Evolutionary conservation across 2,113 vertebrate species (phyloP).

Genomic region (Cephalophus harveyi): DNA sequence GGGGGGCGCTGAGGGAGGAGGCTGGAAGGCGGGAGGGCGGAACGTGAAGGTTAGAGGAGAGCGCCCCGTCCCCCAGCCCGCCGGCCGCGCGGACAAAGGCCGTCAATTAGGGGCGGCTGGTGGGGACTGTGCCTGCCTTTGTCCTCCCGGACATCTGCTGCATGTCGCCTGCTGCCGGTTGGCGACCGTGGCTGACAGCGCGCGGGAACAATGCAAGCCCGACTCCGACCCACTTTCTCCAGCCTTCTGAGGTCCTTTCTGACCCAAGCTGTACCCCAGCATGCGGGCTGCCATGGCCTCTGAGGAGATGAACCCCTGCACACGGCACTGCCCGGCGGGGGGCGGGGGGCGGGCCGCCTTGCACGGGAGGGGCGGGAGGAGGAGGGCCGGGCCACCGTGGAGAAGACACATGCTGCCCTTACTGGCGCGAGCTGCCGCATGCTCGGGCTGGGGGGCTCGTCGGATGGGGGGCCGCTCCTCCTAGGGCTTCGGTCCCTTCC

Average conservation of each 20-base stretch:
- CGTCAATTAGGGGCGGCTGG: constrained; percentile 77
- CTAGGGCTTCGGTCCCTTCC: constrained; percentile 42
- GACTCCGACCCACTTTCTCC: constrained; percentile 67
- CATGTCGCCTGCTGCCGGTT: constrained; percentile 82
- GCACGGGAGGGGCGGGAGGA: not conserved
- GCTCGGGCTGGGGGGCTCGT: constrained; percentile 53
- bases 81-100: constrained; percentile 76
- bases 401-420: constrained; percentile 82
- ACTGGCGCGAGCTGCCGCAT: constrained; percentile 23
- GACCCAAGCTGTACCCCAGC: constrained; percentile 71
- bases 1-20: not conserved
- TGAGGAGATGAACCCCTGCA: constrained; percentile 63
- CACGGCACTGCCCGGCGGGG: constrained; percentile 67
- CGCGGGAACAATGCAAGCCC: constrained; percentile 75
- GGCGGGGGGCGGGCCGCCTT: constrained; percentile 21
- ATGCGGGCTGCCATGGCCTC: constrained; percentile 62
- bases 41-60: not conserved
- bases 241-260: constrained; percentile 73
- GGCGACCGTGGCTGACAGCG: constrained; percentile 76
- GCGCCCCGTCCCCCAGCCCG: not conserved
- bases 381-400: constrained; percentile 69
- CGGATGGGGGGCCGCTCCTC: not conserved
- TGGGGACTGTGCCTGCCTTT: constrained; percentile 83
- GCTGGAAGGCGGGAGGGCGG: not conserved
- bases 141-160: constrained; percentile 93